Evolutionary conservation across 2,888 invertebrate species (phyloP).

Genomic region (Zeuzera pyrina): DNA sequence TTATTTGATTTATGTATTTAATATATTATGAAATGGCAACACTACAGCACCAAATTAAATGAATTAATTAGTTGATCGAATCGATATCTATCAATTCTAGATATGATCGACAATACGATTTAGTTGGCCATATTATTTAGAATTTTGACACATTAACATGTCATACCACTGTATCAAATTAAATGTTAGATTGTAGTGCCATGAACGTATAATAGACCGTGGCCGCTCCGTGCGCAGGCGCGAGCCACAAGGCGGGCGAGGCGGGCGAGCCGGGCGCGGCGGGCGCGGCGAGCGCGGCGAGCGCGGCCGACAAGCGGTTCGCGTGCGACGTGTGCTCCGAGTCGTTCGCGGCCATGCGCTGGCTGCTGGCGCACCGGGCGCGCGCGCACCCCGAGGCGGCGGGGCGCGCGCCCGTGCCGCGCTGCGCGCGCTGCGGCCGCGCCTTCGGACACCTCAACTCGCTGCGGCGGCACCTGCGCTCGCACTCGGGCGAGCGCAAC

Average conservation of each 20-base stretch:
- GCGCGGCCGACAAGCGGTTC: constrained; percentile 37
- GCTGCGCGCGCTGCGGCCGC: constrained; percentile 55
- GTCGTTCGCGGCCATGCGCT: constrained; percentile 59
- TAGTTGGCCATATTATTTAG: no score
- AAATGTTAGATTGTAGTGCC: no score
- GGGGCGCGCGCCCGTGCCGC: constrained; percentile 44
- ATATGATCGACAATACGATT: no score
- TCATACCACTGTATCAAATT: no score
- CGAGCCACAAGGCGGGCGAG: constrained; percentile 33
- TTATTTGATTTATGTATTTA: no score
- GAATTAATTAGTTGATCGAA: no score
- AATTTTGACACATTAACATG: no score
- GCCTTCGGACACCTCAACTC: constrained; percentile 68
- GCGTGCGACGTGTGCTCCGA: constrained; percentile 63
- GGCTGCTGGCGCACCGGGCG: constrained; percentile 50
- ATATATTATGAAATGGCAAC: no score
- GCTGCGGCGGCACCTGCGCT: constrained; percentile 58
- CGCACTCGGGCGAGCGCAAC: constrained; percentile 65
- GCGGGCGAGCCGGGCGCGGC: constrained; percentile 19
- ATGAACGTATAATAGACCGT: no score
- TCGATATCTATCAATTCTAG: no score
- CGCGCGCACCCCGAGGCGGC: constrained; percentile 47
- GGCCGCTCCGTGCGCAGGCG: constrained; percentile 27
- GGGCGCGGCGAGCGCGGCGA: constrained; percentile 17
- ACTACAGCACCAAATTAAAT: no score